Evolutionary conservation across 1,140 invertebrate species (phyloP), one percentile per base, ranked within the genome.

Genomic region (Tetramorium simillimum): DNA sequence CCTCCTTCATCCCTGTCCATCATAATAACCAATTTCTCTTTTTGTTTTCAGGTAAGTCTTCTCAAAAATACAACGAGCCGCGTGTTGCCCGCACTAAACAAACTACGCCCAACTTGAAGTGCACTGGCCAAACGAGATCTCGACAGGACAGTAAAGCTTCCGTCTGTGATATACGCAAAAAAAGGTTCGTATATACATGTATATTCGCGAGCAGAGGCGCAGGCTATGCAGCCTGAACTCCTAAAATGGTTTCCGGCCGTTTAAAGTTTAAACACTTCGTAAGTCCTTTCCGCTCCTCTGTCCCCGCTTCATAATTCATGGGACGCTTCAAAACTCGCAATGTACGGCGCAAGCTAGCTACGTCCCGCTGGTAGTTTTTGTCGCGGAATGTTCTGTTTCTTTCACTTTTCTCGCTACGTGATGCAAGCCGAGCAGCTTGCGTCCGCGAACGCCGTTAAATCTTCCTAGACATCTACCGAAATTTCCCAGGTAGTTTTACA

Each of bases 251-350:
- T 91, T 90, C 90, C 89, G 87, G 87, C 90, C 90, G 85, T 91
- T 91, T 90, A 90, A 91, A 91, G 87, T 91, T 91, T 91, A 91
- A 91, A 91, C 89, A 90, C 87, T 91, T 90, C 60, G 90, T 85
- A 90, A 91, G 90, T 91, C 86, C 84, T 91, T 91, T 86, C 73
- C 88, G 88, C 78, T 81, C 77, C 73, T 86, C 84, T 89, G 90
- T 90, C 82, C 82, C 73, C 86, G 76, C 72, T 86, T 91, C 87
- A 86, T 91, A 91, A 91, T 90, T 91, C 89, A 91, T 76, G 67
- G 51, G 84, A 70, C 73, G 84, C 56, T 85, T 81, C 56, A 81
- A 87, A 90, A 91, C 87, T 91, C 86, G 75, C 60, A 76, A 40
- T n/a, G 46, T 60, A 58, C 49, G 33, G 40, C n/a, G 28, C 73